Percentiles rank a stretch among this genome's conserved stretches.
Conservation (phyloP, 2,113 vertebrate species). For the Tringa solitaria region DNA sequence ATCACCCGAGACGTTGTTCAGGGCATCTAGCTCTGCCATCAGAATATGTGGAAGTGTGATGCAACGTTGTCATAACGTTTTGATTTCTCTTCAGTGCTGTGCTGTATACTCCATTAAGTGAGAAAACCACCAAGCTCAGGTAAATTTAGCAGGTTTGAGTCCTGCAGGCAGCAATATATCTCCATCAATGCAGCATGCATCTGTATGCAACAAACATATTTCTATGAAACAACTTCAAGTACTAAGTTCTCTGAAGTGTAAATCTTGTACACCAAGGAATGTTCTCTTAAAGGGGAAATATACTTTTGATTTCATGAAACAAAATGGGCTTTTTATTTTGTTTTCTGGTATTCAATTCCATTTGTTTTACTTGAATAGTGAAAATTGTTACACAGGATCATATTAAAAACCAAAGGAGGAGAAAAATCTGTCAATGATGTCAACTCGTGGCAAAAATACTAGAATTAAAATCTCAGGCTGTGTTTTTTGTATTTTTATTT, state of each 20-base stretch:
- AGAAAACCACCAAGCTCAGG: constrained; percentile 68
- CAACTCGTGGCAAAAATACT: constrained; percentile 11
- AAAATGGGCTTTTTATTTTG: constrained; percentile 30
- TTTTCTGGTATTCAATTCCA: constrained; percentile 28
- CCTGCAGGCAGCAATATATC: constrained; percentile 67
- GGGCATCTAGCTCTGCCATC: not conserved
- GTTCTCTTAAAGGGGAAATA: not conserved
- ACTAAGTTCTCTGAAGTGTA: not conserved
- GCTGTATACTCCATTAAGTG: constrained; percentile 8
- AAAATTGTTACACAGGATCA: not conserved
- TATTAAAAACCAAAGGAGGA: constrained; percentile 59
- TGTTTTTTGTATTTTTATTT: constrained; percentile 54
- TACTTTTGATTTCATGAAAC: not conserved
- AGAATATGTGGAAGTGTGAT: not conserved
- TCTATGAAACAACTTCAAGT: constrained; percentile 15
- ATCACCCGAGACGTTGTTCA: not conserved
- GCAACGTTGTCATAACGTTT: not conserved
- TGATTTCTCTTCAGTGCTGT: constrained; percentile 22
- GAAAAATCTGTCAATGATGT: not conserved
- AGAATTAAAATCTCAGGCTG: constrained; percentile 60
- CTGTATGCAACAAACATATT: constrained; percentile 37
- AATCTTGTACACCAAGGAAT: not conserved
- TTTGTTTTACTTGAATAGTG: constrained; percentile 57
- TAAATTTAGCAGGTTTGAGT: constrained; percentile 58
- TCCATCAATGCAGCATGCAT: constrained; percentile 37